Evolutionary conservation across 2,888 invertebrate genomes (phyloP), one percentile per base, ranked within the genome.

Genomic region (Brachylomia viminalis): DNA sequence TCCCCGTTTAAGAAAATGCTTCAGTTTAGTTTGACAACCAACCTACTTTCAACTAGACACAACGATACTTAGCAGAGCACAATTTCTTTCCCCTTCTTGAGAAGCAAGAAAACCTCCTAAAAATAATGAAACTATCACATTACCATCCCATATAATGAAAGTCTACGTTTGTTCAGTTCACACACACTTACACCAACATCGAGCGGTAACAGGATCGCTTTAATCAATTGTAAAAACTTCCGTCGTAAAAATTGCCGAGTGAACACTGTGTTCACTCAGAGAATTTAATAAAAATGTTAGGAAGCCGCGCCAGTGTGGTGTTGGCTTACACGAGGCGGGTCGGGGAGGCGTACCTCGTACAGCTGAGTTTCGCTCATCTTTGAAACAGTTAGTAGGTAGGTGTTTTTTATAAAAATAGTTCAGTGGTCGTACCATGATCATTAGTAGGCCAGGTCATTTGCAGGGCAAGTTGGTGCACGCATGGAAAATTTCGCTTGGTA

Each of bases 221-320:
- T 85, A 89, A 90, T 85, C 86, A 91, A 90, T 81, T 87, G 80
- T 79, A 84, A 80, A 86, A 86, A 85, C 68, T 58, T 75, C 54
- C 72, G 66, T 71, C 42, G 49, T 42, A 62, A 64, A 70, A 70
- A n/a, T 61, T n/a, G 70, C 64, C 8, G 45, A 33, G 30, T 47
- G 30, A n/a, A 64, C 89, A 87, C 87, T 83, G 85, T 86, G 75
- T 84, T 85, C 84, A 85, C 79, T 87, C 87, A 86, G 83, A 80
- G 88, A 90, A 87, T 91, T 91, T 91, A 91, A 92, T 91, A 92
- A 92, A 92, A 91, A 90, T 81, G 82, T 84, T 80, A 79, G 82
- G 90, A 90, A 91, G 89, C 89, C 90, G 70, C 58, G 75, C 69
- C 77, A 86, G 79, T 85, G 87, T 78, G 72, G 88, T 86, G 86